Conservation (phyloP, 2,888 invertebrate species). For the Noctua janthina region DNA sequence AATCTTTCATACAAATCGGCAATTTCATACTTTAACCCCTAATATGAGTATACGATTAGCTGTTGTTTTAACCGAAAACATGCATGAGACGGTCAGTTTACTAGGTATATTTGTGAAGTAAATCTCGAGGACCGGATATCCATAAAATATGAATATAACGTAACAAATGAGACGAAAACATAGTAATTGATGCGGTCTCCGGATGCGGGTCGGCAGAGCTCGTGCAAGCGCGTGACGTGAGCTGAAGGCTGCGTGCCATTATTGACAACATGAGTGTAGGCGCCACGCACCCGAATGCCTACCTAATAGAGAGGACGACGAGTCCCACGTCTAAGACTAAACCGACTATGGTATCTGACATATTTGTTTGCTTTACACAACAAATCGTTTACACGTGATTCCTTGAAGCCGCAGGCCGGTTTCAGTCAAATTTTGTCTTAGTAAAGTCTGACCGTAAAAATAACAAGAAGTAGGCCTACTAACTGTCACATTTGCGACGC, state of each 20-base stretch:
- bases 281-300: neutral
- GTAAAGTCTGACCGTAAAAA: neutral
- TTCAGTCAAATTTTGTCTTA: neutral
- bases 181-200: neutral
- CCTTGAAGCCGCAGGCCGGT: neutral
- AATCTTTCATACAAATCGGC: too few relatives aligned
- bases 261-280: slow-evolving; percentile 18
- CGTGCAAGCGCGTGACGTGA: neutral
- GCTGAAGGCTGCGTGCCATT: slow-evolving; percentile 20
- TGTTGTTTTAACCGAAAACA: neutral
- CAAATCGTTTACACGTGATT: neutral
- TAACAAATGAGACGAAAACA: neutral
- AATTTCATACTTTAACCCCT: too few relatives aligned
- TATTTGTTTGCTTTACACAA: neutral
- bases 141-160: neutral
- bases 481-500: neutral
- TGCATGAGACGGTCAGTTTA: neutral
- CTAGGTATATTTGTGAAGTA: neutral
- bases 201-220: neutral
- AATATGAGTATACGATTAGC: neutral
- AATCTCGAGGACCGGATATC: too few relatives aligned
- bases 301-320: slow-evolving; percentile 2
- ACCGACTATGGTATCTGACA: neutral
- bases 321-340: slow-evolving; percentile 8
- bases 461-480: slow-evolving; percentile 10